These are phyloP conservation scores for Oryzias dopingdopingensis DNA, from an alignment of 2,797 vertebrate species.

Conservation along the genomic window DNA sequence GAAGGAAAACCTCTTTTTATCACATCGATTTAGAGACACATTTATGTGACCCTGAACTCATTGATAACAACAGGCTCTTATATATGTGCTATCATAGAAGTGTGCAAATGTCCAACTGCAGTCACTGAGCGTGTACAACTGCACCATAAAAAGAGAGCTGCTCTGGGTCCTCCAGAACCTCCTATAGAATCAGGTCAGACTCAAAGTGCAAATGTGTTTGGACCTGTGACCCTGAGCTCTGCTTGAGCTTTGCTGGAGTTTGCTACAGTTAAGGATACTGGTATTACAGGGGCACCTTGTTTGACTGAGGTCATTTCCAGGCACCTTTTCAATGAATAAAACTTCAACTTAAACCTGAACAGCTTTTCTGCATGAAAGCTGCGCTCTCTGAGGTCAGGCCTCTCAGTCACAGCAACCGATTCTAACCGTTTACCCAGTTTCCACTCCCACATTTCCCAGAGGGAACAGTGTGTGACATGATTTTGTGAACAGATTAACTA, in stretches of 20 bases:
- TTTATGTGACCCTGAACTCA: no score
- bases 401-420: constrained; percentile 38
- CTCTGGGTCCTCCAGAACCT: constrained; percentile 6
- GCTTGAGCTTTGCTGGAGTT: background rate
- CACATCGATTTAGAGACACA: background rate
- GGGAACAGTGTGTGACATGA: constrained; percentile 2
- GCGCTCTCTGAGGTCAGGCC: background rate
- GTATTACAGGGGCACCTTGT: background rate
- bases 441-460: constrained; percentile 3
- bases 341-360: background rate
- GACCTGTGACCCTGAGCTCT: background rate
- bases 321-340: no score
- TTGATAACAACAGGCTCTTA: no score
- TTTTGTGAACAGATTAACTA: constrained; percentile 1
- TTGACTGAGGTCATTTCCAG: no score
- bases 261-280: background rate
- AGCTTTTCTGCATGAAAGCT: constrained; percentile 13
- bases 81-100: background rate
- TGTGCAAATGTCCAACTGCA: background rate
- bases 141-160: constrained; percentile 7
- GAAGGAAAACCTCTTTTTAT: background rate
- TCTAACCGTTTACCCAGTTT: constrained; percentile 27
- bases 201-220: no score
- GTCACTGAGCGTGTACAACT: background rate
- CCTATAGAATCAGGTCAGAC: no score